Base-by-base conservation (phyloP, 2,113 vertebrate species). In the Ameiurus melas region DNA sequence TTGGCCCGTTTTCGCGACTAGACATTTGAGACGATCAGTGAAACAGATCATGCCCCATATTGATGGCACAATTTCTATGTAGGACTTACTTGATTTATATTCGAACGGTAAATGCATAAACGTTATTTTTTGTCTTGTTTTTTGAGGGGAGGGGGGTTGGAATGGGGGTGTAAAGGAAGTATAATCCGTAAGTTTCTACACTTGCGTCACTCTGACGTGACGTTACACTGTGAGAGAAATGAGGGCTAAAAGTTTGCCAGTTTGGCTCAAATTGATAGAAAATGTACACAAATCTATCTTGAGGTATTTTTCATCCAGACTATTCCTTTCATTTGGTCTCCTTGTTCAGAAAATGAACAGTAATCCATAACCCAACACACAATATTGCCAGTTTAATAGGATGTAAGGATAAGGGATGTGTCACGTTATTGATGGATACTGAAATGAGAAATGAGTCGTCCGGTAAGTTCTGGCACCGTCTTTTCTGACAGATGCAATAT, bases 61-160 rank as follows among this genome's bases (percentile, higher is more conserved):
- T 95, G 95, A 96, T 95, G 95, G 95, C 95, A 96, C 93, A 92
- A 95, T 95, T 95, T 95, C 93, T 95, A 95, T 94, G 94, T 95
- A 94, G 84, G 80, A 88, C 68, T 68, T 87, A 71, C 62, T 75
- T 94, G 94, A 95, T 92, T 91, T 93, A 92, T 94, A 94, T 93
- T 94, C 62, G 55, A 70, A 77, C 64, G 91, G 20, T 20, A 39
- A 82, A 82, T 60, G 60, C 79, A 60, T 80, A 51, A 47, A 25
- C 5, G 7, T 43, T 43, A 43, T 5, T 43, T 43, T 43, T 43
- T 36, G n/a, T 43, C 39, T 43, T 43, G 4, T 79, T 36, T 39
- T 36, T 43, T 33, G 6, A 9, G 19, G 8, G 53, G 14, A 14
- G 25, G n/a, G 39, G 22, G 1, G 47, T 8, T 9, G 47, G 0